Percentiles rank a stretch among this genome's conserved stretches.
These are phyloP conservation scores for Mus pahari DNA, from an alignment of 2,113 vertebrate genomes.

Conservation along the genomic window DNA sequence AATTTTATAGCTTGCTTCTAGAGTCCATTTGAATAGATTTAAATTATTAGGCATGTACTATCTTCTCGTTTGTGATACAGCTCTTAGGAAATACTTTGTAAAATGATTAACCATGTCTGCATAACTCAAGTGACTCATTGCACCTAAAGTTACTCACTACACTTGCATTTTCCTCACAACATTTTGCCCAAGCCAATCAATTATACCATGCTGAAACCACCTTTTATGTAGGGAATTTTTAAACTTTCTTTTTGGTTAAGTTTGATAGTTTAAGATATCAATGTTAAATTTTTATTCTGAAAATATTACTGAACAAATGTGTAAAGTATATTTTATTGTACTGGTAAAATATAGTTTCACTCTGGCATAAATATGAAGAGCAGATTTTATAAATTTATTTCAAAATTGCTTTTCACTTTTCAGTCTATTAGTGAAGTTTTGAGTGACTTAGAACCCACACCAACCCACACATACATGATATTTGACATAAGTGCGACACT, in stretches of 20 bases:
- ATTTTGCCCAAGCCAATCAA: not conserved
- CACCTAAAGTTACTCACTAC: not conserved
- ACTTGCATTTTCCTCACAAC: not conserved
- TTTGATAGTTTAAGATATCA: not conserved
- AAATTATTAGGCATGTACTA: not conserved
- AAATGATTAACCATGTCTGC: not conserved
- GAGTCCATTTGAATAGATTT: not conserved
- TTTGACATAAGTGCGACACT: not conserved
- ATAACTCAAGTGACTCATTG: not conserved
- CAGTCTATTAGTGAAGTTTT: not conserved
- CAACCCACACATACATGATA: not conserved
- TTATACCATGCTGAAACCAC: not conserved
- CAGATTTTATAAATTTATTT: not conserved
- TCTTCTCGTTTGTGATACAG: not conserved
- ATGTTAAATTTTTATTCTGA: not conserved
- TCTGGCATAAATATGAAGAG: not conserved
- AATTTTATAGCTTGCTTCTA: not conserved
- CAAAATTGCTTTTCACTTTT: not conserved
- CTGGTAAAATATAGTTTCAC: not conserved
- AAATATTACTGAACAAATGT: not conserved
- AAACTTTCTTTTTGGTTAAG: not conserved
- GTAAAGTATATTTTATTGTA: not conserved
- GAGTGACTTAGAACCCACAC: not conserved
- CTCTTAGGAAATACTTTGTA: not conserved
- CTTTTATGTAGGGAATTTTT: not conserved